phyloP scores from a whole-genome alignment of 2,113 vertebrate species.

The Typhlomys cinereus region DNA sequence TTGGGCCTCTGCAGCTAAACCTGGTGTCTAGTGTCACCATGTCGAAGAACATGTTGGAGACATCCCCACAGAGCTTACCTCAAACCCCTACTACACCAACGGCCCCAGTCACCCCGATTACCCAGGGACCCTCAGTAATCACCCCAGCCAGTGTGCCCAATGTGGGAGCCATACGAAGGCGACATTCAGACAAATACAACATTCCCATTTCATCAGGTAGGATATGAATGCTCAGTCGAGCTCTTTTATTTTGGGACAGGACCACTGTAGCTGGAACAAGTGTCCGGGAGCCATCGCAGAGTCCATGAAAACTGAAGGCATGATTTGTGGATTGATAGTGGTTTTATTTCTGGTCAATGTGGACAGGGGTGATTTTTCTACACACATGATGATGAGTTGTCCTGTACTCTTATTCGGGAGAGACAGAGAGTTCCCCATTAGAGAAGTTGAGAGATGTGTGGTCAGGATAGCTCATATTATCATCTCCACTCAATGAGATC shows the following conservation, averaged over 20 bases:
- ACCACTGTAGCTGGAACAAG: conserved; percentile 55
- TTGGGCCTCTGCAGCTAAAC: conserved; percentile 93
- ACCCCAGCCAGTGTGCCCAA: conserved; percentile 98
- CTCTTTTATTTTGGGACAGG: conserved; percentile 76
- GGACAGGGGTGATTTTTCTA: conserved; percentile 67
- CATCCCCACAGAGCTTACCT: conserved; percentile 98
- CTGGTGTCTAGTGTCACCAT: conserved; percentile 99
- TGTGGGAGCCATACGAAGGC: conserved; percentile 98
- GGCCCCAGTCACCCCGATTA: conserved; percentile 97
- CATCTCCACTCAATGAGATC: conserved; percentile 65
- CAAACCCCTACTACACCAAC: conserved; percentile 99
- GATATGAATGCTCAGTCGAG: conserved; percentile 73
- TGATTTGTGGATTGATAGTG: conserved; percentile 76
- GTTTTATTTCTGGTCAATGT: conserved; percentile 76
- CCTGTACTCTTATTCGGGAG: conserved; percentile 63
- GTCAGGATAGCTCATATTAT: conserved; percentile 60
- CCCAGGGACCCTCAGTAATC: conserved; percentile 97
- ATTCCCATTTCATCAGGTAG: conserved; percentile 99
- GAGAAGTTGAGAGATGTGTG: conserved; percentile 62
- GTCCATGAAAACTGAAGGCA: conserved; percentile 55
- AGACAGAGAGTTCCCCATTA: conserved; percentile 63
- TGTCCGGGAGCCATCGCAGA: conserved; percentile 64
- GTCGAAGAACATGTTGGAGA: conserved; percentile 99
- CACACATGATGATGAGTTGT: conserved; percentile 71
- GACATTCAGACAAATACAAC: conserved; percentile 99